A percentile compares a stretch with the other conserved stretches of the same genome.
phyloP scores from a whole-genome alignment of 2,888 invertebrate species.

The Lasioglossum zephyrum region DNA sequence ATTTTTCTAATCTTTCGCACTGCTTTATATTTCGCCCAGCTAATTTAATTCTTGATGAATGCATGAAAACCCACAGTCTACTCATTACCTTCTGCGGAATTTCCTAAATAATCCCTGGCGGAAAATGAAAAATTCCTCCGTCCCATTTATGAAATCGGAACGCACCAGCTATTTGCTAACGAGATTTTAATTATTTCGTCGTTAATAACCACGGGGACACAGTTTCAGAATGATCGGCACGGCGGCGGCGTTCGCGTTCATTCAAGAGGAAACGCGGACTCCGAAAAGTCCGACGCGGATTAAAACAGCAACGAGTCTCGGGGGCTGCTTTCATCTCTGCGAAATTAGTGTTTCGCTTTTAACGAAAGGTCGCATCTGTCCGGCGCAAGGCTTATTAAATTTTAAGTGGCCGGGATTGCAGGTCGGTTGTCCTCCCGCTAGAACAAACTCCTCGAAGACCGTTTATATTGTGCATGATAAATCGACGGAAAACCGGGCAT shows the following conservation, averaged over 20 bases:
- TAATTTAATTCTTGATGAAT: too few species aligned
- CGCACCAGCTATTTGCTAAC: not conserved
- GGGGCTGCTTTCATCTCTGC: not conserved
- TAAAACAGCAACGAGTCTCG: conserved; percentile 21
- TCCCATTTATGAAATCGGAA: not conserved
- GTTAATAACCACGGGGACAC: not conserved
- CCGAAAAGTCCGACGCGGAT: not conserved
- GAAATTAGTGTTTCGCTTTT: conserved; percentile 50
- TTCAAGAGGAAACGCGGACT: not conserved
- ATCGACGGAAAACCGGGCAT: conserved; percentile 16
- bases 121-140: not conserved
- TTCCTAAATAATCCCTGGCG: not conserved
- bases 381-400: conserved; percentile 62
- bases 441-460: conserved; percentile 13
- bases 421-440: conserved; percentile 20
- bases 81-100: not conserved
- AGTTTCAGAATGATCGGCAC: not conserved
- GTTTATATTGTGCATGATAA: conserved; percentile 46
- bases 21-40: too few species aligned
- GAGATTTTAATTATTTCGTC: not conserved
- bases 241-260: not conserved
- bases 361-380: conserved; percentile 32
- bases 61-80: too few species aligned
- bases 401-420: conserved; percentile 62
- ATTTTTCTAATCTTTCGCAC: too few species aligned